Percentiles rank a stretch among this genome's conserved stretches.
Conservation (phyloP, 2,888 invertebrate genomes). For the Eilema depressum region DNA sequence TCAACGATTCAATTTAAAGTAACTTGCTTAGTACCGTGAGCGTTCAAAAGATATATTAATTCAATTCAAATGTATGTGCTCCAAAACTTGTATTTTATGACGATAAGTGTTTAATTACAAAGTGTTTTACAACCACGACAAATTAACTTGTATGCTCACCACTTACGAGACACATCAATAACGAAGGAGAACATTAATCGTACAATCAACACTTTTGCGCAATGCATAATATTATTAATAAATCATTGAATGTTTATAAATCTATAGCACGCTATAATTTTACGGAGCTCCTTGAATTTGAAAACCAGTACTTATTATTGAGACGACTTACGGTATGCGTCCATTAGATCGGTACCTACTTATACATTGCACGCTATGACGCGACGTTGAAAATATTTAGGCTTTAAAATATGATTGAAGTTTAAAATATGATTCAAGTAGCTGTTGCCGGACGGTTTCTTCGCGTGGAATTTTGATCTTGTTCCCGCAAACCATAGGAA, state of each 20-base stretch:
- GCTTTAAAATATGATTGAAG: no score
- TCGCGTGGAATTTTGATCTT: no score
- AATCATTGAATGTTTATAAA: slow-evolving; percentile 50
- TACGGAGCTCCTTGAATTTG: slow-evolving; percentile 49
- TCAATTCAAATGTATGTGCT: slow-evolving; percentile 3
- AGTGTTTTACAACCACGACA: slow-evolving; percentile 17
- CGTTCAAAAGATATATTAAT: neutral
- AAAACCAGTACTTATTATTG: slow-evolving; percentile 38
- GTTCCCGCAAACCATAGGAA: no score
- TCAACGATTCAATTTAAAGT: neutral
- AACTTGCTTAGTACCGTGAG: neutral
- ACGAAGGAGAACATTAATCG: slow-evolving; percentile 35
- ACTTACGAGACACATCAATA: slow-evolving; percentile 18
- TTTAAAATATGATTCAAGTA: no score
- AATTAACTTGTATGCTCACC: slow-evolving; percentile 18
- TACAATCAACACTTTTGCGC: slow-evolving; percentile 39
- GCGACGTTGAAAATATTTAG: no score
- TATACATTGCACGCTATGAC: neutral
- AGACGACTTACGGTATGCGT: neutral
- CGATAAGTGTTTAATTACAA: slow-evolving; percentile 4
- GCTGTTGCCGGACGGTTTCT: no score
- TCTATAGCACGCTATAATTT: slow-evolving; percentile 43
- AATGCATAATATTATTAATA: slow-evolving; percentile 31
- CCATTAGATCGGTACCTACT: slow-evolving; percentile 1
- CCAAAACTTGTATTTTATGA: slow-evolving; percentile 5